Base-by-base conservation (phyloP, 2,113 vertebrate species). In the Aramus guarauna region DNA sequence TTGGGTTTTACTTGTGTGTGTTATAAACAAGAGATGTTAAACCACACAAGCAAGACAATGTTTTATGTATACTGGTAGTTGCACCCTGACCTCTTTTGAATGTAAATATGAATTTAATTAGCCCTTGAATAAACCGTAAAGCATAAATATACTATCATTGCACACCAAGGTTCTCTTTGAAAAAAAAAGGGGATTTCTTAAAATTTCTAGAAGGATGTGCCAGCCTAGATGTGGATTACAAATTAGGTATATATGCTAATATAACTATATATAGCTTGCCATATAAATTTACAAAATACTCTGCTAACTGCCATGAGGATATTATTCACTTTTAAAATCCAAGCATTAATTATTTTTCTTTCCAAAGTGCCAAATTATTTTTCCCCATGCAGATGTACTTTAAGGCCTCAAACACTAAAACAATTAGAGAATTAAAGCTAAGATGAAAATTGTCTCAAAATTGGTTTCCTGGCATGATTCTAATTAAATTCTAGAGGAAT, bases 401-500 rank as follows among this genome's bases (percentile, higher is more conserved):
- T 59, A 71, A 90, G 36, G 63, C 82, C 63, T 91, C 29, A 67
- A 93, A 75, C 22, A 36, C 36, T 74, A 75, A 80, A 93, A 78
- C 55, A 67, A 64, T 81, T 86, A 86, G 15, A 13, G 43, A 88
- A 74, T 74, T 89, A 81, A 84, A 86, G n/a, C 56, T 75, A 72
- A 76, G 60, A 78, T 80, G 94, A 60, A 91, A 95, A 86, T 74
- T 59, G 19, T 81, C 56, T 86, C 60, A 78, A 50, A 91, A 95
- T 81, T 68, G 68, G 34, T 94, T 76, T 84, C 34, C 52, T 86
- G 60, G 39, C 36, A 87, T 84, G 30, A 63, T 88, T 95, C 64
- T 78, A 84, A 78, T 95, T 95, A 89, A 91, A 91, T 80, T 93
- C 80, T 24, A 48, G 23, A 48, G 30, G 23, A 55, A 48, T 63